Percentiles rank a stretch among this genome's conserved stretches.
These are phyloP conservation scores for Hydrophis major DNA, from an alignment of 2,797 vertebrate species.

Conservation along the genomic window DNA sequence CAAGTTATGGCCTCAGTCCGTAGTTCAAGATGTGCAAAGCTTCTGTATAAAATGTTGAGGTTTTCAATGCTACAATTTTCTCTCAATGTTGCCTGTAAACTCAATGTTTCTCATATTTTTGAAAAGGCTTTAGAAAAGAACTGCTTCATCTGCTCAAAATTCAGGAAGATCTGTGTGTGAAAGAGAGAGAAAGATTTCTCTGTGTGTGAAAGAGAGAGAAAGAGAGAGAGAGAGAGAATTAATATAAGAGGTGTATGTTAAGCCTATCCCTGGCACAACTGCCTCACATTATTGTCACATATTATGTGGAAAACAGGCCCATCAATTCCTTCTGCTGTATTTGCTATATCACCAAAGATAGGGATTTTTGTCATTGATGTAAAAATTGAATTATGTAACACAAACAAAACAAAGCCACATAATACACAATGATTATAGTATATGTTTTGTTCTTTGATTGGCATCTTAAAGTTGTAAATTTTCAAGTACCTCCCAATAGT, in stretches of 20 bases:
- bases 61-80: not conserved
- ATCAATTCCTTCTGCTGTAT: not conserved
- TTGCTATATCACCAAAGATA: not conserved
- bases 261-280: not conserved
- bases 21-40: not conserved
- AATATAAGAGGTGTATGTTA: not conserved
- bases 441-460: not conserved
- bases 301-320: not conserved
- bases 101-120: not conserved
- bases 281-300: not conserved
- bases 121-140: not conserved
- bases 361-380: not conserved
- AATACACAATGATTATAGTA: not conserved
- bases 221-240: not conserved
- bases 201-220: not conserved
- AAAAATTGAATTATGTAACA: not conserved
- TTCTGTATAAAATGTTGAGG: not conserved
- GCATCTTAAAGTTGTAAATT: not conserved
- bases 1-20: not conserved
- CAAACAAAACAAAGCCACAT: not conserved
- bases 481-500: not conserved
- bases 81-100: not conserved
- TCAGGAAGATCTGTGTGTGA: not conserved
- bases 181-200: not conserved
- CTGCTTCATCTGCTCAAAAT: not conserved